A percentile compares a stretch with the other conserved stretches of the same genome.
These are phyloP conservation scores for Heteromyza rotundicornis DNA, from an alignment of 2,888 invertebrate genomes.

Conservation along the genomic window DNA sequence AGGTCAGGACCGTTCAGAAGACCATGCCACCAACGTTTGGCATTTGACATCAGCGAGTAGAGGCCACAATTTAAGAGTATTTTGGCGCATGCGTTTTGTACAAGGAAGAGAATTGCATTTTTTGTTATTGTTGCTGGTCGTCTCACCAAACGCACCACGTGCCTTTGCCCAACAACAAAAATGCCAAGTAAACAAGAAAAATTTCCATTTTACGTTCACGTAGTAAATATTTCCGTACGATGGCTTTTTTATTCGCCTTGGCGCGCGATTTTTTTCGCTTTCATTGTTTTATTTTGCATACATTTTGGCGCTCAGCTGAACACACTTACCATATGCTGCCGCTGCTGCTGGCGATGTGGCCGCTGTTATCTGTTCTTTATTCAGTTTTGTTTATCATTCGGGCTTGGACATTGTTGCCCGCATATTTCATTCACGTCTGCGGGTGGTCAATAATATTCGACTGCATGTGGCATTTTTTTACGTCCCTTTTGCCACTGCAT, in stretches of 20 bases:
- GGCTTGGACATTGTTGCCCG: neutral
- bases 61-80: neutral
- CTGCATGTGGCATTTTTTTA: no score
- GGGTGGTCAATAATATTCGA: neutral
- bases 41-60: neutral
- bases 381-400: neutral
- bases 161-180: conserved; percentile 7
- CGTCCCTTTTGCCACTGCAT: no score
- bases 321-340: conserved; percentile 3
- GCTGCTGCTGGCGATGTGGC: conserved; percentile 15
- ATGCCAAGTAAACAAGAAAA: conserved; percentile 3
- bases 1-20: conserved; percentile 22
- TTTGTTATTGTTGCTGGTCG: neutral
- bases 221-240: neutral
- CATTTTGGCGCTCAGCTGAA: conserved; percentile 31
- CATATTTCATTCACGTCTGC: no score
- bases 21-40: conserved; percentile 18
- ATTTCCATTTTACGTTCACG: neutral
- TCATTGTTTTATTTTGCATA: conserved; percentile 27
- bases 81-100: conserved; percentile 7
- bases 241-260: neutral
- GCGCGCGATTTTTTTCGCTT: neutral
- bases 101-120: neutral
- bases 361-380: neutral
- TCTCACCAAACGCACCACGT: neutral